Percentiles rank a stretch among this genome's conserved stretches.
Evolutionary conservation across 2,888 invertebrate species (phyloP).

Genomic region (Hirtodrosophila confusa): DNA sequence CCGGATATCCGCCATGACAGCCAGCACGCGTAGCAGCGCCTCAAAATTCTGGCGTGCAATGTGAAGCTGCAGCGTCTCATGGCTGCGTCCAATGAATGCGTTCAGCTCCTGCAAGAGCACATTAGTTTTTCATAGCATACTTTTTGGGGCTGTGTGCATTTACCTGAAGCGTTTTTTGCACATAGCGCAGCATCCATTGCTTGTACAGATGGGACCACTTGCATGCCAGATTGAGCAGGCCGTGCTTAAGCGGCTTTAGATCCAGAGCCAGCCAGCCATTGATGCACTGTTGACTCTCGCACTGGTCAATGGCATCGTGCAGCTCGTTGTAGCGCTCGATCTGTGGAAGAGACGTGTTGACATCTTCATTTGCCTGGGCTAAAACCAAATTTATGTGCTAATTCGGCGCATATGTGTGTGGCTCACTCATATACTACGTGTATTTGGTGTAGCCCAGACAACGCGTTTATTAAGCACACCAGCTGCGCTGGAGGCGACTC

Average conservation of each 20-base stretch:
- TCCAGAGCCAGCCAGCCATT: slow-evolving; percentile 93
- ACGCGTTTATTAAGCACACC: slow-evolving; percentile 71
- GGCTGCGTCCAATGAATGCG: slow-evolving; percentile 90
- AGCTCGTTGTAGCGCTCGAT: slow-evolving; percentile 82
- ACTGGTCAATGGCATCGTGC: slow-evolving; percentile 80
- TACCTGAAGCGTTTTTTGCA: slow-evolving; percentile 88
- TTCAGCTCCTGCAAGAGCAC: slow-evolving; percentile 87
- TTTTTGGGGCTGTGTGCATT: slow-evolving; percentile 13
- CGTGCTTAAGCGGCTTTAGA: slow-evolving; percentile 91
- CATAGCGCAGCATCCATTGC: slow-evolving; percentile 92
- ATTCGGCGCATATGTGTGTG: slow-evolving; percentile 64
- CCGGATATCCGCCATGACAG: slow-evolving; percentile 88
- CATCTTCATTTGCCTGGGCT: slow-evolving; percentile 58
- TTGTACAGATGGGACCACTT: slow-evolving; percentile 96
- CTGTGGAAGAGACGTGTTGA: slow-evolving; percentile 62
- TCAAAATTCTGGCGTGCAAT: slow-evolving; percentile 93
- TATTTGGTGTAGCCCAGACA: slow-evolving; percentile 24
- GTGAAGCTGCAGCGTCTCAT: slow-evolving; percentile 89
- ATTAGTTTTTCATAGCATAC: slow-evolving; percentile 5
- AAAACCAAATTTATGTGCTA: slow-evolving; percentile 69
- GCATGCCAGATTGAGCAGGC: slow-evolving; percentile 92
- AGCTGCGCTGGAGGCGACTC: slow-evolving; percentile 68
- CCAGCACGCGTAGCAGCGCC: slow-evolving; percentile 92
- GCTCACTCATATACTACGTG: slow-evolving; percentile 20
- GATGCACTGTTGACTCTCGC: slow-evolving; percentile 86